Evolutionary conservation across 2,113 vertebrate genomes (phyloP).

Genomic region (Otocyon megalotis): DNA sequence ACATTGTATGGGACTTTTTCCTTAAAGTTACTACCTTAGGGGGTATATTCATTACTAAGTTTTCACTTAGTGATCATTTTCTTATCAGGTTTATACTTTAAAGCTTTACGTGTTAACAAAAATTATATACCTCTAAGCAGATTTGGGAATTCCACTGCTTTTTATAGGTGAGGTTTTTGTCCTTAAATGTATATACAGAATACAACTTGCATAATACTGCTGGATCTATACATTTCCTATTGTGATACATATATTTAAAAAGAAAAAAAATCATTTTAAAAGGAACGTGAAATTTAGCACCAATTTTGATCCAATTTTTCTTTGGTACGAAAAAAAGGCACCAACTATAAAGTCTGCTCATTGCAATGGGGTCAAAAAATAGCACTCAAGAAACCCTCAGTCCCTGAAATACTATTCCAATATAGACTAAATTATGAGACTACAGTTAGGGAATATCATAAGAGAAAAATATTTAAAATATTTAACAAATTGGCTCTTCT

Average conservation of each 20-base stretch:
- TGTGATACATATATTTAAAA: slow-evolving; percentile 27
- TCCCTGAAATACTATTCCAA: slow-evolving; percentile 8
- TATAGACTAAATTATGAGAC: not conserved
- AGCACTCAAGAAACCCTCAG: not conserved
- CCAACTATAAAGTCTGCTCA: not conserved
- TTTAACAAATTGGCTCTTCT: not conserved
- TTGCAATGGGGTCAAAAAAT: slow-evolving; percentile 12
- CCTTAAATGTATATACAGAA: slow-evolving; percentile 4
- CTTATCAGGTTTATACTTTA: slow-evolving; percentile 20
- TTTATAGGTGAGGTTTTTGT: not conserved
- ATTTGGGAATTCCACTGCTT: not conserved
- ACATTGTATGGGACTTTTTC: not conserved
- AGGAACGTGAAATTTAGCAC: slow-evolving; percentile 67
- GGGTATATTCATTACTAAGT: not conserved
- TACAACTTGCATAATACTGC: not conserved
- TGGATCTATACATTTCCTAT: not conserved
- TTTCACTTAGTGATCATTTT: slow-evolving; percentile 55
- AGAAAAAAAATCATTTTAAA: slow-evolving; percentile 65
- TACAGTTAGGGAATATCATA: not conserved
- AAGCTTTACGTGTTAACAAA: slow-evolving; percentile 21
- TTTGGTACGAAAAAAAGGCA: slow-evolving; percentile 63
- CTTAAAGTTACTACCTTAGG: slow-evolving; percentile 4
- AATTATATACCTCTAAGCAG: not conserved
- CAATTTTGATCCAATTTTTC: slow-evolving; percentile 55
- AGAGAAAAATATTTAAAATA: slow-evolving; percentile 31